Conservation (phyloP, 2,797 vertebrate species). For the Alectoris magna region DNA sequence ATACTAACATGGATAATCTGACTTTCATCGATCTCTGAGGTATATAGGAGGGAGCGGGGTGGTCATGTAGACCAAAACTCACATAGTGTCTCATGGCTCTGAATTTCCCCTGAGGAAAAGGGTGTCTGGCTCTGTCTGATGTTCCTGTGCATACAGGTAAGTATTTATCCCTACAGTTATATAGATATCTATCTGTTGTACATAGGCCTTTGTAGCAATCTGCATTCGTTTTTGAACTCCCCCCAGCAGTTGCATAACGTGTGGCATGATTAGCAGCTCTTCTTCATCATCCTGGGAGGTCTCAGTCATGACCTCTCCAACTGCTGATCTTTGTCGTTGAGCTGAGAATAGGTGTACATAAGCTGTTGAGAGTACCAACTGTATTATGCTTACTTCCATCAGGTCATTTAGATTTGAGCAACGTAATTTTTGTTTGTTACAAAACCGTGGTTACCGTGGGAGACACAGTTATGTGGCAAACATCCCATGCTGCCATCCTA, state of each 20-base stretch:
- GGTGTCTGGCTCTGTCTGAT: constrained; percentile 52
- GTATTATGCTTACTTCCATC: neutral
- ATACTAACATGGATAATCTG: constrained; percentile 8
- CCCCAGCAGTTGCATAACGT: constrained; percentile 43
- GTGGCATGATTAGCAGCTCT: constrained; percentile 32
- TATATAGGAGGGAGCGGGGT: constrained; percentile 8
- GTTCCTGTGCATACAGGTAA: constrained; percentile 63
- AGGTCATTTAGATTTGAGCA: neutral
- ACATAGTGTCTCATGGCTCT: constrained; percentile 4
- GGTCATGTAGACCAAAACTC: constrained; percentile 52
- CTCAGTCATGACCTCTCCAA: constrained; percentile 63
- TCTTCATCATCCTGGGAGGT: constrained; percentile 65
- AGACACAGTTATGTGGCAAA: neutral
- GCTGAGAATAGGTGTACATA: neutral
- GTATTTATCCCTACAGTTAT: constrained; percentile 70
- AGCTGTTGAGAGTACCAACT: neutral
- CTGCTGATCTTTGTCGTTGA: constrained; percentile 22
- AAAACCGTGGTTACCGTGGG: neutral
- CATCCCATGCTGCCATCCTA: neutral
- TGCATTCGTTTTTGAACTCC: constrained; percentile 32
- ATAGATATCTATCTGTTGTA: constrained; percentile 59
- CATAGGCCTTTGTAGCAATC: constrained; percentile 48
- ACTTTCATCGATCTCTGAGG: constrained; percentile 19
- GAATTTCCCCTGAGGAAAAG: constrained; percentile 52
- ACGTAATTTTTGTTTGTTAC: neutral